Base-by-base conservation (phyloP, 2,888 invertebrate species). In the Masnerella sp. region DNA sequence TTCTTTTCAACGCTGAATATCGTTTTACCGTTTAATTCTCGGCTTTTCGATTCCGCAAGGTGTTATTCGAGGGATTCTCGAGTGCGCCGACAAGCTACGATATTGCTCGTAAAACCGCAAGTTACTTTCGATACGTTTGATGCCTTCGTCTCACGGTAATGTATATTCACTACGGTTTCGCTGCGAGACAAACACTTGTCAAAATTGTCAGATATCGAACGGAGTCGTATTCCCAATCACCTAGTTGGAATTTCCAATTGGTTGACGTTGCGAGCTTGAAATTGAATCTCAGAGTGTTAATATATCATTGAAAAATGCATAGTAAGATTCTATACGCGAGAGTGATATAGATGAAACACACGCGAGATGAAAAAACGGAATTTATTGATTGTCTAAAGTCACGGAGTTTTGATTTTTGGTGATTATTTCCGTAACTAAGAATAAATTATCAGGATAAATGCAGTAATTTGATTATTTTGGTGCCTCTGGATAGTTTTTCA, bases 31-130 rank as follows among this genome's bases (percentile, higher is more conserved):
- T 62, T 62, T 52, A 52, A 54, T 56, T 65, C 11, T 15, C 56
- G 38, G 8, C 25, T 47, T 56, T 54, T 67, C 14, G 67, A 49
- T 67, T 47, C 20, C 30, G 40, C 40, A 47, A 49, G 42, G 67
- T 40, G 42, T 56, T 64, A 52, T 43, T 45, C 43, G 62, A 34
- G 40, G 52, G 52, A 52, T 42, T 32, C 42, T 36, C 34, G 43
- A 52, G 52, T 14, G 30, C 42, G 20, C n/a, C 11, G 62, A 62
- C 52, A 36, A 54, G 62, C 52, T 15, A 47, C 54, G 49, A 36
- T 59, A 67, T 67, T 64, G 58, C 51, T 71, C 56, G 43, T 51
- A 71, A 62, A 71, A 49, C 56, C 36, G 30, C 59, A 40, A 56
- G 47, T 22, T 43, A 47, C 56, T 42, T 59, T 68, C 32, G 30